Evolutionary conservation across 2,113 vertebrate genomes (phyloP), one percentile per base, ranked within the genome.

Genomic region (Perca fluviatilis): DNA sequence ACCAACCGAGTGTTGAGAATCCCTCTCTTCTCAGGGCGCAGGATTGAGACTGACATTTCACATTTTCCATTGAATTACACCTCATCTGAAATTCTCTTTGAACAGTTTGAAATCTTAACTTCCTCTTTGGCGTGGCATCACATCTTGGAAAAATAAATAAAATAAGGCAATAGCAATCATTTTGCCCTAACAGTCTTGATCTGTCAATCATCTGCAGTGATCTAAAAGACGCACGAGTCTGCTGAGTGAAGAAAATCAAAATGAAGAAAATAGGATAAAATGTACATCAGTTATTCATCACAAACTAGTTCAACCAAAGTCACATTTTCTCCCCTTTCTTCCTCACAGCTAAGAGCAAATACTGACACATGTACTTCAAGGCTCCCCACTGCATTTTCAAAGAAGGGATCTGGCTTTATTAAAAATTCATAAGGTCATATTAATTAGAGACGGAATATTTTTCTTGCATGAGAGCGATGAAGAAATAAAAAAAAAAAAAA

Each of bases 351-450:
- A 91, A 94, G 93, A 85, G 94, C 93, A 95, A 91, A 95, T 94
- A 95, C 94, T 94, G 94, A 95, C 94, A 95, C 89, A 70, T 95
- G 94, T 94, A 92, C 86, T 95, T 95, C 93, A 94, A 91, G 86
- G 92, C 92, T 93, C 86, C 84, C 89, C 74, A 67, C 85, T 83
- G 88, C 87, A 84, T 77, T 93, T 93, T 92, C 81, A 93, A 93
- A 94, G 91, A 85, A 83, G 91, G 81, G 82, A 88, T 93, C 85
- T 63, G 83, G 84, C 80, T 64, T 80, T 60, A 93, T 95, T 88
- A 96, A 95, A 94, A 90, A 92, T 96, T 92, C 92, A 96, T 94
- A 82, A 93, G 92, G 93, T 93, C 88, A 74, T 91, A 92, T 94
- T 95, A 95, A 95, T 95, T 95, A 94, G 92, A 92, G 86, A 92